Evolutionary conservation across 1,140 invertebrate genomes (phyloP), one percentile per base, ranked within the genome.

Genomic region (Apis florea): DNA sequence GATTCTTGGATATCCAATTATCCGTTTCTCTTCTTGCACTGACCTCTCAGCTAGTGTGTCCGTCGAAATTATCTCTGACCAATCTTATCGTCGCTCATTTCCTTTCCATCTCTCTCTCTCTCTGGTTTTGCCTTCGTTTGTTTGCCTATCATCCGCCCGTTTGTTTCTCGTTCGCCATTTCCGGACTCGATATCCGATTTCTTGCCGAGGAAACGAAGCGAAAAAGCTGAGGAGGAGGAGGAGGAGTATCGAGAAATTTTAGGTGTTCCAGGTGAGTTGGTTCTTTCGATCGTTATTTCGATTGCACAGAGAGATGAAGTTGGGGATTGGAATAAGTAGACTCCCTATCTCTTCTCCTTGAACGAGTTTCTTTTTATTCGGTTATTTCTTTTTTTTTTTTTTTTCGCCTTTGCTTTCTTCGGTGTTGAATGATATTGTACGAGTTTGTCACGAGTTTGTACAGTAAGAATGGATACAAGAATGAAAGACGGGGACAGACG

Each of bases 1-100:
- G 63, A 80, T 80, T 80, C 79, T 71, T 74, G 70, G 61, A 80
- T 80, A 80, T 80, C 79, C 79, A 80, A 80, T 80, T 80, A 80
- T 80, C 71, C 71, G 79, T 80, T 74, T 80, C 79, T 74, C 70
- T 74, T 74, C 71, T 66, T 56, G 53, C 26, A 4, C 24, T 15
- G 15, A 10, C 15, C 26, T 56, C 21, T 58, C 26, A n/a, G 13
- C 47, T 0, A 4, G 26, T 0, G 53, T 40, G n/a, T 56, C 17
- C 53, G 61, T 66, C 40, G 79, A 61, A 80, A 74, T 66, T 58
- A 74, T 80, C 79, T 80, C 21, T n/a, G 51, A 53, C 58, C n/a
- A 47, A 40, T 40, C 58, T 79, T 79, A 64, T 72, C 75, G 63
- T 47, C 26, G 58, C 53, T 79, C 51, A 73, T 64, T 79, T 54